phyloP scores from a whole-genome alignment of 2,888 invertebrate genomes.

The Hipparchia sbordonii region DNA sequence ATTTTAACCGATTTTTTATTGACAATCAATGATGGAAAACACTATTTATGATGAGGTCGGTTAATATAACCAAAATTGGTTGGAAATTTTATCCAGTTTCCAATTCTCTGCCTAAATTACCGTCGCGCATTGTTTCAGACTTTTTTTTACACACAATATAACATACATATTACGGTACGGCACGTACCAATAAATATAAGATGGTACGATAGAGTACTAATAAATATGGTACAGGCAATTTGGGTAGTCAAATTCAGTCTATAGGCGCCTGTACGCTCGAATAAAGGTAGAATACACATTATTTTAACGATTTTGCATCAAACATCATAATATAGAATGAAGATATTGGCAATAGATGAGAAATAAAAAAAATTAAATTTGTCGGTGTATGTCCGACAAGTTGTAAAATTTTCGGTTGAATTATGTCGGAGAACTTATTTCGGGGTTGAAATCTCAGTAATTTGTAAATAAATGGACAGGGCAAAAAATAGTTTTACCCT shows the following conservation, averaged over 20 bases:
- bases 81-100: too few species aligned
- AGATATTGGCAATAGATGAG: slow-evolving; percentile 6
- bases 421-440: too few species aligned
- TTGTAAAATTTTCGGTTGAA: neutral
- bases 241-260: slow-evolving; percentile 25
- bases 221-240: slow-evolving; percentile 17
- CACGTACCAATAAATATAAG: neutral
- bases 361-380: neutral
- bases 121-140: neutral
- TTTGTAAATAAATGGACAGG: neutral
- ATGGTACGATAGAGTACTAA: neutral
- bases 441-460: neutral
- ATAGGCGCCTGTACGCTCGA: slow-evolving; percentile 13
- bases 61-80: too few species aligned
- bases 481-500: too few species aligned
- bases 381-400: neutral
- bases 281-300: neutral
- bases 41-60: too few species aligned
- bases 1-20: too few species aligned
- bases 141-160: neutral
- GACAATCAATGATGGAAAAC: too few species aligned
- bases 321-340: neutral
- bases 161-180: neutral
- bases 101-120: too few species aligned
- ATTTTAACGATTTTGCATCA: neutral